Percentiles rank a stretch among this genome's conserved stretches.
Conservation (phyloP, 2,113 vertebrate species). For the Corvus hawaiiensis region DNA sequence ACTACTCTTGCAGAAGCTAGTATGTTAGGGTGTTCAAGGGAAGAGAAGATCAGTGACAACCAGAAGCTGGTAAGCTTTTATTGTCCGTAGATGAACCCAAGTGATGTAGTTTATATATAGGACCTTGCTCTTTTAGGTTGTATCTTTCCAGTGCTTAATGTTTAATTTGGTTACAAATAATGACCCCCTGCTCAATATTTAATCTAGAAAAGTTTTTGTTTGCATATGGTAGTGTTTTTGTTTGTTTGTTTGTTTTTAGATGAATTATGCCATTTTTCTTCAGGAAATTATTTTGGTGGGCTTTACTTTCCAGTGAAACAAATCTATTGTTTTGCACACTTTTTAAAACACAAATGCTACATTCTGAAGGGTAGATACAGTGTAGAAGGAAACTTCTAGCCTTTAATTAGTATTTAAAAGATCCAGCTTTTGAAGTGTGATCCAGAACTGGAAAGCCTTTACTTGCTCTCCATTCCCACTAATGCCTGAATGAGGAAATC, state of each 20-base stretch:
- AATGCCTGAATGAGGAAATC: not conserved
- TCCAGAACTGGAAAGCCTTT: not conserved
- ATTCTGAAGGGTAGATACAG: not conserved
- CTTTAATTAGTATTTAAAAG: not conserved
- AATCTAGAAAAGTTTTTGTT: not conserved
- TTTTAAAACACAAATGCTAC: not conserved
- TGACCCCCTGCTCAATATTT: not conserved
- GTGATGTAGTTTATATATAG: not conserved
- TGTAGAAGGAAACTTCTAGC: not conserved
- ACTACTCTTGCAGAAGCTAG: not conserved
- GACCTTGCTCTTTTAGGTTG: not conserved
- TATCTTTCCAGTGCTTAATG: not conserved
- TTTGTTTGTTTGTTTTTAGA: not conserved
- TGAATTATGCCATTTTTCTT: not conserved
- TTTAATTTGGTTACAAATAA: not conserved
- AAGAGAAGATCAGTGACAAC: not conserved
- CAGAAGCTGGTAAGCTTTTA: not conserved
- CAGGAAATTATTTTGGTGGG: not conserved
- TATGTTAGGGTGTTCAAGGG: not conserved
- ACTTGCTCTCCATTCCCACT: not conserved
- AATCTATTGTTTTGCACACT: not conserved
- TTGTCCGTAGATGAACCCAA: fast-evolving
- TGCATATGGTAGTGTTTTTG: fast-evolving
- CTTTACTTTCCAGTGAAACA: not conserved
- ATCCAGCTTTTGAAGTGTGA: not conserved